A percentile compares a stretch with the other conserved stretches of the same genome.
Evolutionary conservation across 2,797 vertebrate species (phyloP).

Genomic region (Lophotriccus pileatus): DNA sequence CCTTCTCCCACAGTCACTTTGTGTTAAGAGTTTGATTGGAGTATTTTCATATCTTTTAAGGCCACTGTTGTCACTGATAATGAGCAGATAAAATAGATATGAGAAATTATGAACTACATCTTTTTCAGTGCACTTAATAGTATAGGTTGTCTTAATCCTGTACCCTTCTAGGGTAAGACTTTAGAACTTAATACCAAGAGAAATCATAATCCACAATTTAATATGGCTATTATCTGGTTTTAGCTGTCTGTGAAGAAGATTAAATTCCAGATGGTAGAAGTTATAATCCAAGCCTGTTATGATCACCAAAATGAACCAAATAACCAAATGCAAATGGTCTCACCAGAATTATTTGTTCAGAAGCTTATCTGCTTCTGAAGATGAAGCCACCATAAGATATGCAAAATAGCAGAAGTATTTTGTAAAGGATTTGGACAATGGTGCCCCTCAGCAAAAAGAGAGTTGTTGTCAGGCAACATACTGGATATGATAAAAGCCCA

Average conservation of each 20-base stretch:
- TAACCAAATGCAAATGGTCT: conserved; percentile 42
- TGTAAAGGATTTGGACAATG: background rate
- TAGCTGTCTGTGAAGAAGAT: conserved; percentile 72
- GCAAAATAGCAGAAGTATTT: background rate
- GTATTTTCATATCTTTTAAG: conserved; percentile 1
- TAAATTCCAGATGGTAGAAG: conserved; percentile 68
- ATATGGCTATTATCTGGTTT: conserved; percentile 68
- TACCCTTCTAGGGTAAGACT: conserved; percentile 45
- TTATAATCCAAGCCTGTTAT: conserved; percentile 67
- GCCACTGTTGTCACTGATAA: background rate
- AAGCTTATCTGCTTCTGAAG: background rate
- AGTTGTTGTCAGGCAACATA: background rate
- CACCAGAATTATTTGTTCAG: conserved; percentile 30
- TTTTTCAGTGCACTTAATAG: conserved; percentile 39
- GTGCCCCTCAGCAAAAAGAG: background rate
- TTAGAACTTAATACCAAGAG: conserved; percentile 60
- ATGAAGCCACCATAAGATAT: background rate
- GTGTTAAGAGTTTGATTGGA: background rate
- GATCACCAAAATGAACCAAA: conserved; percentile 60
- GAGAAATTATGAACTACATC: conserved; percentile 25
- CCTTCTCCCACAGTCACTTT: background rate
- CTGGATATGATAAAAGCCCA: background rate
- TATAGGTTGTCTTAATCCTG: conserved; percentile 20
- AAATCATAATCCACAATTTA: conserved; percentile 70
- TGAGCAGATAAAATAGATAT: conserved; percentile 11